Percentiles rank a stretch among this genome's conserved stretches.
Evolutionary conservation across 2,888 invertebrate genomes (phyloP).

Genomic region (Sipha maydis): DNA sequence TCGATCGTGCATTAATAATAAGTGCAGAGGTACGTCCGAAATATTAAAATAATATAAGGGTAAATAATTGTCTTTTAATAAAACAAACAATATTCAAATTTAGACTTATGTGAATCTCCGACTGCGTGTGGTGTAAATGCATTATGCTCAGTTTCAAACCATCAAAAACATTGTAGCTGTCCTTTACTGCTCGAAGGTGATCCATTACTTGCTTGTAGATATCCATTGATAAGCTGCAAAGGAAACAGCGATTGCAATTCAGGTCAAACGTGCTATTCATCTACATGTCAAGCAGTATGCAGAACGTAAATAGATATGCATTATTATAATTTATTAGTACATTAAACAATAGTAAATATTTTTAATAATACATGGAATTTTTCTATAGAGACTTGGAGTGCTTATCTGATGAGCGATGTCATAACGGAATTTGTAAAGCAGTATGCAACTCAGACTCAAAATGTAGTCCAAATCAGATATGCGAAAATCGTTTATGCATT

Average conservation of each 20-base stretch:
- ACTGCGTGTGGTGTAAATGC: constrained; percentile 88
- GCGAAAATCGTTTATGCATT: constrained; percentile 86
- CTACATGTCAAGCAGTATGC: constrained; percentile 81
- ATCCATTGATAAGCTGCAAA: constrained; percentile 75
- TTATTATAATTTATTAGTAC: constrained; percentile 25
- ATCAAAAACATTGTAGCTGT: constrained; percentile 80
- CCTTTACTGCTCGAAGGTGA: constrained; percentile 79
- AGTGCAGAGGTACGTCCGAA: constrained; percentile 72
- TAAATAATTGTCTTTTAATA: background rate
- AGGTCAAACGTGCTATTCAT: constrained; percentile 81
- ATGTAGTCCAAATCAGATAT: constrained; percentile 84
- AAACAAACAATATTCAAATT: constrained; percentile 7
- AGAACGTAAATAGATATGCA: constrained; percentile 73
- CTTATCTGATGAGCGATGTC: constrained; percentile 85
- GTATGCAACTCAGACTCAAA: constrained; percentile 88
- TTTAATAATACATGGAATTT: constrained; percentile 36
- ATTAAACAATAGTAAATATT: constrained; percentile 5
- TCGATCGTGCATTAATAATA: constrained; percentile 80
- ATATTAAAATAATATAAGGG: background rate
- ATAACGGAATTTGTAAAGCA: constrained; percentile 82
- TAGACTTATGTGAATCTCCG: constrained; percentile 78
- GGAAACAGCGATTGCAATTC: constrained; percentile 76
- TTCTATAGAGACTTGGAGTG: constrained; percentile 80
- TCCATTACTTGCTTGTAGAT: constrained; percentile 78
- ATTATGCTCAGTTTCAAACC: constrained; percentile 76